Base-by-base conservation (phyloP, 2,113 vertebrate genomes). In the Tretioscincus oriximinensis region DNA sequence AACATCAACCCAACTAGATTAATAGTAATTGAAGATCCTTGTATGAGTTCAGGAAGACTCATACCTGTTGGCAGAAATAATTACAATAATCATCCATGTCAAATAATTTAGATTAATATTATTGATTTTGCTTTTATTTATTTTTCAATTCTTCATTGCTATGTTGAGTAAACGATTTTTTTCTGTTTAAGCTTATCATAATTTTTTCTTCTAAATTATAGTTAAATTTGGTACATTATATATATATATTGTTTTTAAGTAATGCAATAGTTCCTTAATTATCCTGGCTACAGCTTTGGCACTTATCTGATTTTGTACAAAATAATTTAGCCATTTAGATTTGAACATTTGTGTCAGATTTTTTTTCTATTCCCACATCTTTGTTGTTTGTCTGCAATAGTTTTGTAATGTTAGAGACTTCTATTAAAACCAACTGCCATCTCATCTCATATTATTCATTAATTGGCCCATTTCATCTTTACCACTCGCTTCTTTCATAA, bases 331-430 rank as follows among this genome's bases (percentile, higher is more conserved):
- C 94, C 90, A 90, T 87, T 74, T 81, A 91, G 81, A 90, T 67
- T 85, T 83, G 72, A 84, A 88, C 82, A 90, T 92, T 93, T 92
- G 85, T 88, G 82, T 93, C 92, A 92, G 91, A 92, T 82, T 86
- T 91, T 92, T n/a, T 91, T 93, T 85, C n/a, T 16, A 92, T 93
- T 93, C 88, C 88, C 88, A 86, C 89, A 85, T 78, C 84, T 92
- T 61, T 67, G 21, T 75, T 83, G 78, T n/a, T 71, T 72, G 69
- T 69, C 92, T 89, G 90, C 31, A 89, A 88, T 91, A 90, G 90
- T 87, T 81, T 83, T 78, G 9, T 69, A 51, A 89, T 87, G 29
- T 82, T 91, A 58, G 18, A 87, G 89, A 90, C 69, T 78, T 72
- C 75, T 73, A 82, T 31, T 84, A 77, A 73, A 90, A 54, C 71